Percentiles rank a stretch among this genome's conserved stretches.
Evolutionary conservation across 2,888 invertebrate genomes (phyloP).

Genomic region (Myopa testacea): DNA sequence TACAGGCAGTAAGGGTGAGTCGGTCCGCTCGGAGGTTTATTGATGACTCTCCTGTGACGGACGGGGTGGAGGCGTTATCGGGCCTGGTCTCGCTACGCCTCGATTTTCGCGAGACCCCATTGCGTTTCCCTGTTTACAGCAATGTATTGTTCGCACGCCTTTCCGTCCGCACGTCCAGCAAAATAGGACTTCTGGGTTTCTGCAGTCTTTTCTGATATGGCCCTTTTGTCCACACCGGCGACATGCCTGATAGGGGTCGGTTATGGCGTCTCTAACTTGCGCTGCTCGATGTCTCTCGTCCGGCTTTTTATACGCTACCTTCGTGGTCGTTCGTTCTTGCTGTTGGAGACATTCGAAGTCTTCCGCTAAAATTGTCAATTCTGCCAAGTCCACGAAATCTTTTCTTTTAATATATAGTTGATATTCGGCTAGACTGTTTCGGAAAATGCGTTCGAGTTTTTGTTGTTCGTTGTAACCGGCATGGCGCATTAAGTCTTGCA

Average conservation of each 20-base stretch:
- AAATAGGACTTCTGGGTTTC: neutral
- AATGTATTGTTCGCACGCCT: constrained; percentile 8
- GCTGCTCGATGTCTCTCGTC: neutral
- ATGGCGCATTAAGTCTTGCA: constrained; percentile 15
- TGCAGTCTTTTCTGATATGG: neutral
- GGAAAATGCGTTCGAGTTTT: constrained; percentile 26
- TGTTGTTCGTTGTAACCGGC: neutral
- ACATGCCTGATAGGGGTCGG: neutral
- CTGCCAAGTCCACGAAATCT: constrained; percentile 20
- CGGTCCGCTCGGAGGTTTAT: neutral
- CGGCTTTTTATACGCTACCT: too few species aligned
- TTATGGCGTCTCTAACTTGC: neutral
- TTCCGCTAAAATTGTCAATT: constrained; percentile 14
- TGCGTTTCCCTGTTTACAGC: constrained; percentile 23
- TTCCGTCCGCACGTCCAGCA: constrained; percentile 3
- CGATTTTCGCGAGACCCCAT: neutral
- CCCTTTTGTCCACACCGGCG: neutral
- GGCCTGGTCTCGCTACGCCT: constrained; percentile 8
- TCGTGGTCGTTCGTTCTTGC: too few species aligned
- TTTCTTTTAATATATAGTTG: constrained; percentile 17
- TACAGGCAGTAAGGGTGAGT: neutral
- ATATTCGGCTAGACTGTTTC: constrained; percentile 23
- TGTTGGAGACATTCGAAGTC: too few species aligned
- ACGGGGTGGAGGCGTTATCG: neutral
- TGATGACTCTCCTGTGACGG: neutral